Evolutionary conservation across 2,113 vertebrate genomes (phyloP), one percentile per base, ranked within the genome.

Genomic region (Seriola quinqueradiata): DNA sequence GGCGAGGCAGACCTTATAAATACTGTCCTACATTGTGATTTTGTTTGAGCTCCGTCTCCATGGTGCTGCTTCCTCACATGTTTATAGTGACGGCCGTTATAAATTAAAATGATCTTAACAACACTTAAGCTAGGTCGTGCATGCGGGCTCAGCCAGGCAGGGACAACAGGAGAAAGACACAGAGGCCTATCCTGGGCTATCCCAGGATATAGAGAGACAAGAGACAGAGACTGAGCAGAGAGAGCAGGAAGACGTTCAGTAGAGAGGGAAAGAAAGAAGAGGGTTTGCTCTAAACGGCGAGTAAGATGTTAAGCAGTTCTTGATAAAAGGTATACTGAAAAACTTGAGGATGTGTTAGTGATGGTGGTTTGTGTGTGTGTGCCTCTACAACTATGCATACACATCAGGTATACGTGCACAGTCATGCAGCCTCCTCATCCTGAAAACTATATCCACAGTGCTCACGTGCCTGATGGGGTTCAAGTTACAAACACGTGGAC

Each of bases 101-200:
- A 96, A 95, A 96, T 95, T 95, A 93, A 94, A 94, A 89, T 65
- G 92, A 92, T 94, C 93, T 93, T 93, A 94, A 96, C 95, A 96
- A 95, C 92, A 93, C 93, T 95, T 94, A 92, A 92, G 89, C 79
- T 75, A 77, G 87, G 86, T 88, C 83, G 82, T 91, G 84, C 85
- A 90, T 75, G 40, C 80, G 87, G 91, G 83, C 52, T 81, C 83
- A 87, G 89, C 69, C 85, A 82, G 87, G 75, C 90, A 86, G 66
- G 65, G 82, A 84, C 78, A 86, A 59, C 81, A 80, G 75, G 60
- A 84, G 79, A 85, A 36, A 78, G 76, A 88, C 78, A 84, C 55
- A 70, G 50, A 77, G 61, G 79, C 68, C 75, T 60, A 60, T 46
- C 55, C 16, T 42, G 74, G 83, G 85, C 82, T 88, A 80, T 85